Evolutionary conservation across 2,113 vertebrate species (phyloP), one percentile per base, ranked within the genome.

Genomic region (Phocoena phocoena): DNA sequence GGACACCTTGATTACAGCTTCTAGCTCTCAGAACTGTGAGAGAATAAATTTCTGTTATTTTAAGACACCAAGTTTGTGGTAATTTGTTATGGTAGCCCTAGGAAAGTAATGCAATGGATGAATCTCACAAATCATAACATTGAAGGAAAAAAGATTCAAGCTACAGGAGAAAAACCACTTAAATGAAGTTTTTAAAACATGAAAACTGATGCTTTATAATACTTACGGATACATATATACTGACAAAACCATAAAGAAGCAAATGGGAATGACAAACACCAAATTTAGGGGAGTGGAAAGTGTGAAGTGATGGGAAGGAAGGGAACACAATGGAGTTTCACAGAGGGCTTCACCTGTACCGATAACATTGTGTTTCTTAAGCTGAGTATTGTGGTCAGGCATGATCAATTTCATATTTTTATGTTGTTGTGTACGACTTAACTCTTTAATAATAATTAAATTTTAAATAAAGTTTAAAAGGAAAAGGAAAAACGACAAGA

Each of bases 391-490:
- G 38, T 17, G 25, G 9, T 79, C n/a, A 38, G 18, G 7, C 11
- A 8, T 2, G 33, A 62, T 31, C n/a, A 53, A 3, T 62, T 70
- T 67, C 8, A 23, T 18, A 88, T 36, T 86, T 85, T 74, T 71
- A 83, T 62, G 38, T 23, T 13, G 21, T 26, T 53, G 11, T 68
- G 31, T n/a, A 71, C 21, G 41, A 38, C 20, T 36, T 81, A 70
- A 31, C n/a, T 67, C 18, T 86, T 79, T 85, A 33, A 36, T 38
- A 88, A 81, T 55, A 63, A 94, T 84, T 70, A 88, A 25, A 93
- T 81, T 58, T 88, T 55, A 97, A 94, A 86, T 89, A 55, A 87
- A 26, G 58, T 77, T 83, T 70, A 80, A 86, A 96, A 88, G 50
- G 25, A 77, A 76, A 86, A 55, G 41, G 26, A 58, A 58, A 83